phyloP scores from a whole-genome alignment of 2,113 vertebrate genomes.

The Vulpes lagopus region DNA sequence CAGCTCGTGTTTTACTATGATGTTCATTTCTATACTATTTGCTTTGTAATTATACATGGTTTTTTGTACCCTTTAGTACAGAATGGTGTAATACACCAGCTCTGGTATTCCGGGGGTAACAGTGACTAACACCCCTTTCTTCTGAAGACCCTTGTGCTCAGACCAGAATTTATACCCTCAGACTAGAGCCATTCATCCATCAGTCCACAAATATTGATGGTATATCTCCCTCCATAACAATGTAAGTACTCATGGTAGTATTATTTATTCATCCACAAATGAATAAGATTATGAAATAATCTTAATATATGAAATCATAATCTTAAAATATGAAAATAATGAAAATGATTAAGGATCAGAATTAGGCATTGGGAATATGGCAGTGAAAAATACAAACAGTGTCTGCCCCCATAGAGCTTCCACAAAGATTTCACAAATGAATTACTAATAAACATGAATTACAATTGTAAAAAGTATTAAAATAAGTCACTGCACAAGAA shows the following conservation, averaged over 20 bases:
- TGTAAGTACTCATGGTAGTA: background rate
- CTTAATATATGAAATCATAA: no score
- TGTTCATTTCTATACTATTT: background rate
- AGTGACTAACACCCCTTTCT: background rate
- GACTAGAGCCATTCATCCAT: background rate
- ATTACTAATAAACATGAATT: constrained; percentile 29
- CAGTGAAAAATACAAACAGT: background rate
- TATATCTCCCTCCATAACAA: background rate
- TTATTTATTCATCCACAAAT: constrained; percentile 45
- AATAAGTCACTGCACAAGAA: background rate
- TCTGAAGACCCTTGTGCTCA: background rate
- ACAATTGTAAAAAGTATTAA: background rate
- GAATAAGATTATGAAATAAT: no score
- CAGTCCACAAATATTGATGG: background rate
- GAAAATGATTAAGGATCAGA: background rate
- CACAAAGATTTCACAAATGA: constrained; percentile 48
- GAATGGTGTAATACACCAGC: background rate
- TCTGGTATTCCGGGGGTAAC: background rate
- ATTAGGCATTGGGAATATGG: background rate
- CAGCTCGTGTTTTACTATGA: background rate
- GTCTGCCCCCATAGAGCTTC: background rate
- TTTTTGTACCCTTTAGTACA: background rate
- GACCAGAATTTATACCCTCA: background rate
- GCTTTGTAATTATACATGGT: background rate
- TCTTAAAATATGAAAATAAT: no score